Evolutionary conservation across 2,888 invertebrate genomes (phyloP).

Genomic region (Gisinianus flammeolus): DNA sequence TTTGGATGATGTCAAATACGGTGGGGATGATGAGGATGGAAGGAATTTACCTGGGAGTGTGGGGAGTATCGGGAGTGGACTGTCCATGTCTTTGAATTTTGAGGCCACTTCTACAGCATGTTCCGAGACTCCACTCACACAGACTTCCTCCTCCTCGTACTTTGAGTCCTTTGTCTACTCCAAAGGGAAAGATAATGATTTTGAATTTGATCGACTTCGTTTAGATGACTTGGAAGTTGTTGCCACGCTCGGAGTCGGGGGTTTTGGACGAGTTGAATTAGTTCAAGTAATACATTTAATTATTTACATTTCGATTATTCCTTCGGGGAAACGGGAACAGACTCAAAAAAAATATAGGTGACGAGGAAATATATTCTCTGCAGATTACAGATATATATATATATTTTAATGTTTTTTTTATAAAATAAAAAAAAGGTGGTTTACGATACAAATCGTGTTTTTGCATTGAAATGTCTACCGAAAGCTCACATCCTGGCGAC

Average conservation of each 20-base stretch:
- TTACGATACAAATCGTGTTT: constrained; percentile 62
- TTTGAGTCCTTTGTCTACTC: neutral
- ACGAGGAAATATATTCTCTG: too few relatives aligned
- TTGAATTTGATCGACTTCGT: constrained; percentile 70
- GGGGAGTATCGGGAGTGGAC: neutral
- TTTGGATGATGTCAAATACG: constrained; percentile 18
- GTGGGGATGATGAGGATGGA: constrained; percentile 10
- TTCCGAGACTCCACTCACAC: neutral
- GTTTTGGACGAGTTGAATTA: constrained; percentile 87
- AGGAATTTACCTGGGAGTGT: neutral
- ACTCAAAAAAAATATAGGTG: too few relatives aligned
- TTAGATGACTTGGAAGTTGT: constrained; percentile 80
- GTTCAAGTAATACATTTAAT: constrained; percentile 62
- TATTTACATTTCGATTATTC: neutral
- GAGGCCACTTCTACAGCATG: too few relatives aligned
- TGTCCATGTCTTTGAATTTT: constrained; percentile 6
- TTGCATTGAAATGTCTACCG: constrained; percentile 86
- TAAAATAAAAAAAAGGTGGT: constrained; percentile 42
- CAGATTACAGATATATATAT: too few relatives aligned
- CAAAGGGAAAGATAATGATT: constrained; percentile 65
- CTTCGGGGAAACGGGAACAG: too few relatives aligned
- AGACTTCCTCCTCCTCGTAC: neutral
- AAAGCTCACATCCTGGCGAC: constrained; percentile 88
- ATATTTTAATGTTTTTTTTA: neutral
- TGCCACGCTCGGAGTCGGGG: constrained; percentile 89